Evolutionary conservation across 2,113 vertebrate species (phyloP).

Genomic region (Crypturellus undulatus): DNA sequence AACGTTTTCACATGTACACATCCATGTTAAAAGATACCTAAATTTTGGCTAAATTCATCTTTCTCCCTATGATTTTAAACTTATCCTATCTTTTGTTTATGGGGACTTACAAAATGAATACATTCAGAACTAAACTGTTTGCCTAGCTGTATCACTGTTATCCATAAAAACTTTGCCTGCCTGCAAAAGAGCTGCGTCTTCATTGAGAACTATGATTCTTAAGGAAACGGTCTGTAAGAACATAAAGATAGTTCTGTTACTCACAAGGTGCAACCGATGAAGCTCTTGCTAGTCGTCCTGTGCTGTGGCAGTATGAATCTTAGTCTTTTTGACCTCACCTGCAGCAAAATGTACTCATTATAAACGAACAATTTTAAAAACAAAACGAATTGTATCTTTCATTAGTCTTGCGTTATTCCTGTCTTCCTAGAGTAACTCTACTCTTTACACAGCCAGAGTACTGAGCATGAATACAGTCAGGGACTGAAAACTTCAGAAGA

Average conservation of each 20-base stretch:
- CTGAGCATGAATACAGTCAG: background rate
- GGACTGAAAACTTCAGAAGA: background rate
- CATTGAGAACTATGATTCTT: background rate
- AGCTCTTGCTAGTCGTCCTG: background rate
- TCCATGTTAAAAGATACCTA: too few relatives aligned
- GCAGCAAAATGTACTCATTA: background rate
- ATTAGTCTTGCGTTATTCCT: background rate
- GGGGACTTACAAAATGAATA: background rate
- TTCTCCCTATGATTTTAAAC: background rate
- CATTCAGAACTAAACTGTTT: background rate
- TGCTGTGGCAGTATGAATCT: accelerated
- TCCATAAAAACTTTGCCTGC: background rate
- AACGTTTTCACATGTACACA: too few relatives aligned
- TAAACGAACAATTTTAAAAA: background rate
- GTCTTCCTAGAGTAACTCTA: background rate
- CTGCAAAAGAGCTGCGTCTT: background rate
- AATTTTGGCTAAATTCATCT: too few relatives aligned
- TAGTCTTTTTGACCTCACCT: background rate
- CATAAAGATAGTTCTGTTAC: background rate
- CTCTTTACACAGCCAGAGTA: background rate
- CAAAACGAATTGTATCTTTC: background rate
- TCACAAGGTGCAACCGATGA: background rate
- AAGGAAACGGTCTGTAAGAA: background rate
- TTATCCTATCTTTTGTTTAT: background rate
- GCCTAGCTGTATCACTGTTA: background rate